Percentiles rank a stretch among this genome's conserved stretches.
Conservation (phyloP, 2,113 vertebrate species). For the Hippoglossus stenolepis region DNA sequence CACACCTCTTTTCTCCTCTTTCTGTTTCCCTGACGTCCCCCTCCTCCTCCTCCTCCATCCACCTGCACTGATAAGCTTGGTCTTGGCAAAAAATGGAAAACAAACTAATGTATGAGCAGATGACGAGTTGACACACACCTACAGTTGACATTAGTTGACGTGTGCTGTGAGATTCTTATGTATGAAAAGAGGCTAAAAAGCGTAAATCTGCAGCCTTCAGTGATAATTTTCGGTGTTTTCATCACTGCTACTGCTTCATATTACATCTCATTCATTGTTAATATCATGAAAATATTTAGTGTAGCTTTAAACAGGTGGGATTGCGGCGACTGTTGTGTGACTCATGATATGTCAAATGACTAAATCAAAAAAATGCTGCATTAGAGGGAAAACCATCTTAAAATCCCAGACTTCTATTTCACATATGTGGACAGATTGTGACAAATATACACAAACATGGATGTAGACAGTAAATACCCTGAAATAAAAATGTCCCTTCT, state of each 20-base stretch:
- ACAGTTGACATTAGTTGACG: too few relatives aligned
- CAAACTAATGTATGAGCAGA: too few relatives aligned
- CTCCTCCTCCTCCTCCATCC: too few relatives aligned
- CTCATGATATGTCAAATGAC: conserved; percentile 5
- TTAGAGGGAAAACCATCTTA: too few relatives aligned
- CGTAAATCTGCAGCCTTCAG: not conserved
- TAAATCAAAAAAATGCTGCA: not conserved
- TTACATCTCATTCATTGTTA: not conserved
- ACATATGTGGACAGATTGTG: not conserved
- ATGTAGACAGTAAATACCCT: conserved; percentile 30
- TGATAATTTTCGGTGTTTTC: not conserved
- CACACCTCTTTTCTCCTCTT: not conserved
- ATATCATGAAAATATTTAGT: not conserved
- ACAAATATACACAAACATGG: conserved; percentile 21
- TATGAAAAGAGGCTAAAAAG: too few relatives aligned
- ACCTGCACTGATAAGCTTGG: too few relatives aligned
- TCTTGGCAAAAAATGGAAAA: too few relatives aligned
- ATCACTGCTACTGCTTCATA: not conserved
- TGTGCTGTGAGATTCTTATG: too few relatives aligned
- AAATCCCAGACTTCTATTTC: not conserved
- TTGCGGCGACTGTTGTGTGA: not conserved
- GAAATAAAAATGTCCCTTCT: conserved; percentile 13
- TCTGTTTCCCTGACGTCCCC: not conserved
- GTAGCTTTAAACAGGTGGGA: not conserved
- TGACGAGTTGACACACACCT: too few relatives aligned